phyloP scores from a whole-genome alignment of 2,113 vertebrate species.

The Carassius carassius region DNA sequence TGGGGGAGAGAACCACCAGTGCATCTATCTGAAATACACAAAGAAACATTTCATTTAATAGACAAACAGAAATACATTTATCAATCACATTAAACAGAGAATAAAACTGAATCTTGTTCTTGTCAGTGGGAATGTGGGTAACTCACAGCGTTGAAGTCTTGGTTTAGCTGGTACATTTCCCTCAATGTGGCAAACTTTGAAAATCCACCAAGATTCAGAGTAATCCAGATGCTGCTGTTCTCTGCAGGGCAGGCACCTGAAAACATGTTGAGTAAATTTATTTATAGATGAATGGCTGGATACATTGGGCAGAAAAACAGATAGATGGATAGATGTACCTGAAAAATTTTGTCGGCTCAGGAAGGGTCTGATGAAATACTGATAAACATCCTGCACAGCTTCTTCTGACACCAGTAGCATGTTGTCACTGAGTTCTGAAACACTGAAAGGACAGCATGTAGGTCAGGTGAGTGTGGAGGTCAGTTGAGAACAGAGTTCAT shows the following conservation, averaged over 20 bases:
- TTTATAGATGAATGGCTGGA: not conserved
- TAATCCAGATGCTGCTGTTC: conserved; percentile 53
- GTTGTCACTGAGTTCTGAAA: conserved; percentile 61
- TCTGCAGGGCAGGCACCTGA: conserved; percentile 42
- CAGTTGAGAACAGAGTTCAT: too few relatives aligned
- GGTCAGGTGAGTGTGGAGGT: not conserved
- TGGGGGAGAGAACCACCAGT: conserved; percentile 21
- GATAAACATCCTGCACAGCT: conserved; percentile 55
- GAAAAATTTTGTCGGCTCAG: conserved; percentile 60
- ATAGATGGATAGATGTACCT: conserved; percentile 53
- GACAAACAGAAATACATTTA: not conserved
- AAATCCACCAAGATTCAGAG: conserved; percentile 52
- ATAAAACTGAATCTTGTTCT: not conserved
- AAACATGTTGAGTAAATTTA: not conserved
- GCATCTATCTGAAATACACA: conserved; percentile 40
- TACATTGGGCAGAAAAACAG: not conserved
- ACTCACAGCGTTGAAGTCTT: conserved; percentile 55
- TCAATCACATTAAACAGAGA: not conserved
- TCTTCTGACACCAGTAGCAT: conserved; percentile 49
- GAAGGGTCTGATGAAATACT: conserved; percentile 67
- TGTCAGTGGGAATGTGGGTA: not conserved
- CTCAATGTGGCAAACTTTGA: conserved; percentile 36
- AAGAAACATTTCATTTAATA: too few relatives aligned
- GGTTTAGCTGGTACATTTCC: conserved; percentile 51
- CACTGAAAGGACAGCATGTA: conserved; percentile 56